Evolutionary conservation across 2,888 invertebrate genomes (phyloP), one percentile per base, ranked within the genome.

Genomic region (Cremastobaeus sp.): DNA sequence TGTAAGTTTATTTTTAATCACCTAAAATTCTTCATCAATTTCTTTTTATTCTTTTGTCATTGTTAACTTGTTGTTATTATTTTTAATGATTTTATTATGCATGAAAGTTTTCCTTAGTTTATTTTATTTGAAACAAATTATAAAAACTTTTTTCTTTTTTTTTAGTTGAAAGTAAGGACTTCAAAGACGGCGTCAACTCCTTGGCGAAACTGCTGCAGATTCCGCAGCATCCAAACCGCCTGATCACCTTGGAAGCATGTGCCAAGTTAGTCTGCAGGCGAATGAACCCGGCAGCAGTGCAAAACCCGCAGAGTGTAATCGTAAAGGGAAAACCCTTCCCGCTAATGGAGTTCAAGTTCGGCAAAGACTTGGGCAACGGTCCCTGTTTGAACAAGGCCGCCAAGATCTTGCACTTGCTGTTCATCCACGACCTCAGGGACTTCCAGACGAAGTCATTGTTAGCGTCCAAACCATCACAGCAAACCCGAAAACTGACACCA

Each of bases 401-500:
- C 0, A 94, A 95, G 86, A 91, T 95, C 55, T 88, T 97, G 57
- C 90, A 94, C 37, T 89, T 96, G 34, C 88, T 97, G 14, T 96
- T 96, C 86, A 92, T 97, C 73, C 93, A 94, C 81, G 95, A 96
- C 85, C 89, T 97, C 12, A 89, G 96, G 81, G 91, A 94, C 75
- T 90, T 99, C 48, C 99, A 99, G 87, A 98, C 97, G 0, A 98
- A 87, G 93, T 96, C 0, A 94, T 99, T 77, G 99, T 98, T 0
- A 91, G 93, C 39, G 95, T 97, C 2, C 99, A 99, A 89, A 92
- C 90, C 73, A 90, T 99, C 1, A 99, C 99, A 0, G 98, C 98
- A 2, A 94, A 99, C 90, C 99, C 98, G 1, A 96, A 96, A 89
- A 99, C 98, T 74, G 97, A 99, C 85, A 96, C 97, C 0, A 94